Base-by-base conservation (phyloP, 1,140 invertebrate species). In the Hylyphantes graminicola region DNA sequence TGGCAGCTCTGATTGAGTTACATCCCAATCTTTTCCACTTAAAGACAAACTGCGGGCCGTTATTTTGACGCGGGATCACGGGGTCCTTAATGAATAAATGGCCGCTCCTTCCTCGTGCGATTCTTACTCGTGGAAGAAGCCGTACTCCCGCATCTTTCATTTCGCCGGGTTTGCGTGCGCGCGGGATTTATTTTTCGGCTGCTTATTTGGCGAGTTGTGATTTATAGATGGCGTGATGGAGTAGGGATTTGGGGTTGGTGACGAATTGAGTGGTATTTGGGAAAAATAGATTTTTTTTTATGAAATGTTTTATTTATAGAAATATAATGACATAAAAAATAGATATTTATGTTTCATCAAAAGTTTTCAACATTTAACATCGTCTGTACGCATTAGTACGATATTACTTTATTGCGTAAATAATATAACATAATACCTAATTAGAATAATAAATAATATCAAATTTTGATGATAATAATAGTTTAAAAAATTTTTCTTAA, bases 1-100 rank as follows among this genome's bases (percentile, higher is more conserved):
- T 63, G 74, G 59, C 74, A 76, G 35, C n/a, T 54, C 74, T 76
- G 64, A 76, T 76, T 76, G 74, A 76, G 74, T 76, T 76, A 76
- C 74, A 55, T 50, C 74, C 74, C 74, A 76, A 76, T 76, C 74
- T 76, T 64, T 76, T 35, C 74, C 74, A 76, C 59, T 76, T 76
- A 76, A 35, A 76, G 74, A 64, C 74, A 64, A 35, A 76, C 74
- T 64, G 57, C 74, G 35, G 11, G 59, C 74, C 74, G 51, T 76
- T 76, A 63, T n/a, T 13, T 57, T 76, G 74, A 76, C 74, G 53
- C 59, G 17, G 55, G 57, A 76, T 10, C 74, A 51, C n/a, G 48
- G 35, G 35, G 35, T 35, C n/a, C 57, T 51, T 76, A 76, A 76
- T 76, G 74, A 76, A 76, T 76, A 76, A 76, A 76, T 76, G 74